Base-by-base conservation (phyloP, 2,113 vertebrate genomes). In the Triplophysa tibetana region DNA sequence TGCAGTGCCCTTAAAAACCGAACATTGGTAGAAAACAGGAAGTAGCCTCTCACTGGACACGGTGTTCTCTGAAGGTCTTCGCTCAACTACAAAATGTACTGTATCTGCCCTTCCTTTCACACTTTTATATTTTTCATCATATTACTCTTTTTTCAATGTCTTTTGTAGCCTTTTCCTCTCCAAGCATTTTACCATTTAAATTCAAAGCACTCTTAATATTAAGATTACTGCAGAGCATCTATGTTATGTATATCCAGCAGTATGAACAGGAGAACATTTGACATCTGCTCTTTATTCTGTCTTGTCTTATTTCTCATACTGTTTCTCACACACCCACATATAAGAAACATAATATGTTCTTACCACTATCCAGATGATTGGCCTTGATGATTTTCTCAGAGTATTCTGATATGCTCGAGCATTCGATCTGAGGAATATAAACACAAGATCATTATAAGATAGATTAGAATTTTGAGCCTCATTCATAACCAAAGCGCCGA, bases 331-430 rank as follows among this genome's bases (percentile, higher is more conserved):
- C 56, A 38, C 70, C 16, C 33, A 58, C 56, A 74, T 7, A 26
- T 23, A 63, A 76, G 11, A 65, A 5, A 29, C 19, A 2, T 4
- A 0, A 9, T 13, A 65, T 33, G 10, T 65, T 81, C 95, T 97
- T 95, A 99, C 98, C 94, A 72, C 93, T 96, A 89, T 99, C 95
- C 90, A 99, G 89, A 83, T 98, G 96, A 91, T 99, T 99, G 86
- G 97, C 95, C 90, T 97, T 99, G 93, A 99, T 96, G 88, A 99
- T 99, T 93, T 96, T 98, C 92, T 99, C 97, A 1, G 97, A 99
- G 88, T 98, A 98, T 86, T 99, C 97, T 16, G 96, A 97, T 91
- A 99, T 98, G 85, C 97, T 99, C 91, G 98, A 99, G 67, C 98
- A 99, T 91, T 99, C 98, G 48, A 99, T 98, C 98, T 99, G 89